Evolutionary conservation across 2,888 invertebrate genomes (phyloP).

Genomic region (Leuctra nigra): DNA sequence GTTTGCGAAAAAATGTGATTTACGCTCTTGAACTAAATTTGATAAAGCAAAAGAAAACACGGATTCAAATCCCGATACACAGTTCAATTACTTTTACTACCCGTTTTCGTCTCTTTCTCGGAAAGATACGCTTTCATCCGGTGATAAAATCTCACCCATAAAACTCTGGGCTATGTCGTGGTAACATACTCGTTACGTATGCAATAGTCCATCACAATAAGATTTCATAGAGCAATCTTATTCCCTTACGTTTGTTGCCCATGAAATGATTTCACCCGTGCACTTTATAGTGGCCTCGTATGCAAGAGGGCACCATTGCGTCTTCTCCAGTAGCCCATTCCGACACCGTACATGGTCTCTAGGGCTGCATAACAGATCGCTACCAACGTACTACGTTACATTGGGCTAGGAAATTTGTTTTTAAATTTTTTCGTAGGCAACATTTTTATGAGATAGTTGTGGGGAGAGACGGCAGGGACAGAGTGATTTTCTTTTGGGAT

Average conservation of each 20-base stretch:
- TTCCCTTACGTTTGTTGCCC: conserved; percentile 1
- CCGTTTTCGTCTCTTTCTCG: too few relatives aligned
- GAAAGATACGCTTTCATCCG: too few relatives aligned
- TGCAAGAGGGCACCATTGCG: conserved; percentile 12
- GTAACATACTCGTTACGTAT: not conserved
- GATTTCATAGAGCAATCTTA: conserved; percentile 3
- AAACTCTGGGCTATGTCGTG: too few relatives aligned
- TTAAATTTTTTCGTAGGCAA: conserved; percentile 5
- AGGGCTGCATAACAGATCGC: conserved; percentile 5
- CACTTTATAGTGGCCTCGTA: not conserved
- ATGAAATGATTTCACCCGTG: conserved; percentile 13
- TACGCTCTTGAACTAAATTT: too few relatives aligned
- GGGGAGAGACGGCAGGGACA: not conserved
- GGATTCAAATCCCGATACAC: too few relatives aligned
- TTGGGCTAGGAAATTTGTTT: conserved; percentile 12
- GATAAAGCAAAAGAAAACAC: too few relatives aligned
- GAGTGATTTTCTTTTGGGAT: conserved; percentile 1
- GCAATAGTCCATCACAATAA: not conserved
- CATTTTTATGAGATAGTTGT: conserved; percentile 5
- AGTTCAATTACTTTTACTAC: too few relatives aligned
- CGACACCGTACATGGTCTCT: conserved; percentile 4
- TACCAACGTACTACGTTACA: not conserved
- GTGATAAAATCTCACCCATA: too few relatives aligned
- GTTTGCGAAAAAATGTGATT: too few relatives aligned
- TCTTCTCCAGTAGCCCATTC: not conserved